Evolutionary conservation across 2,113 vertebrate genomes (phyloP), one percentile per base, ranked within the genome.

Genomic region (Oreochromis tanganicae): DNA sequence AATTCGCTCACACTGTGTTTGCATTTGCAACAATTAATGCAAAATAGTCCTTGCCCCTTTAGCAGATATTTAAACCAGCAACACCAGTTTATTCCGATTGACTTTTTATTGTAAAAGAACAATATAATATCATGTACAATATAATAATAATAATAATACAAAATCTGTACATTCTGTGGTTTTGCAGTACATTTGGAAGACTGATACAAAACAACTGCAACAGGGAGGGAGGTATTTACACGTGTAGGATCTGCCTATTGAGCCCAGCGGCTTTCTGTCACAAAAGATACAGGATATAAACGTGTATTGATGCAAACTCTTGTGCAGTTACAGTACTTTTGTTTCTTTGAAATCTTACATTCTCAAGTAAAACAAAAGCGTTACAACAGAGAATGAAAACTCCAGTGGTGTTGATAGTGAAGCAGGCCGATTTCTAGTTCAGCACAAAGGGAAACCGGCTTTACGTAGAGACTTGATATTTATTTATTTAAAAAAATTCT

Each of bases 121-220:
- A 98, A 98, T 97, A 98, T 97, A 98, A 99, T 98, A 98, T 97
- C 96, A 98, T 97, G 97, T 98, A 96, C 94, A 98, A 98, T 95
- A 95, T 94, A 97, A 98, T 95, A 94, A 94, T 86, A 95, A 94
- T 96, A 95, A 88, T 89, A 90, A 94, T 98, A 98, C 97, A 98
- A 99, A 98, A 97, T 98, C 97, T 99, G 97, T 99, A 98, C 98
- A 99, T 97, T 97, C 97, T 96, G 96, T 97, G 96, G 96, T 96
- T 98, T 97, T 98, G 97, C 98, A 98, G 98, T 98, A 98, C 97
- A 97, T 96, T 95, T 97, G 98, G 98, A 99, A 98, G 98, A 99
- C 98, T 86, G 97, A 96, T 97, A 98, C 96, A 98, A 97, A 98
- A 97, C 46, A 96, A 97, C 96, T 96, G 97, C 96, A 95, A 95